Evolutionary conservation across 2,797 vertebrate species (phyloP).

Genomic region (Peromyscus aztecus): DNA sequence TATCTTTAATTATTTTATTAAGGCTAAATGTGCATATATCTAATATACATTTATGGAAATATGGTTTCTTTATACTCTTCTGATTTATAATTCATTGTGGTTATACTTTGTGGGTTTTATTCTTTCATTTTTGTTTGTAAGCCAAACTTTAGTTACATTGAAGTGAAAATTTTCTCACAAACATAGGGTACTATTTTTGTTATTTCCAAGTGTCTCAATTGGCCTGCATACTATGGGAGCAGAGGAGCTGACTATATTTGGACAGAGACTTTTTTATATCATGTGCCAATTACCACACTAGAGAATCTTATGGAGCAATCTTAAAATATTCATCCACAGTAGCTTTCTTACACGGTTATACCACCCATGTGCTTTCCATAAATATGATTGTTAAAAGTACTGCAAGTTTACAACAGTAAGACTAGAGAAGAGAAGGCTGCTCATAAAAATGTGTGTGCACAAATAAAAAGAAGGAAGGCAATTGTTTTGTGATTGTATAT

Average conservation of each 20-base stretch:
- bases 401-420: slow-evolving; percentile 53
- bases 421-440: slow-evolving; percentile 52
- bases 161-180: background rate
- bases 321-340: slow-evolving; percentile 67
- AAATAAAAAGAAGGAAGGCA: slow-evolving; percentile 61
- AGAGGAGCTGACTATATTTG: slow-evolving; percentile 31
- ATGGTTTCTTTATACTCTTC: background rate
- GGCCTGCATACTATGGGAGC: background rate
- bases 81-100: background rate
- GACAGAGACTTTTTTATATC: background rate
- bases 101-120: background rate
- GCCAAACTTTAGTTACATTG: background rate
- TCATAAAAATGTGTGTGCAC: slow-evolving; percentile 74
- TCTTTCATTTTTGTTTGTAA: slow-evolving; percentile 24
- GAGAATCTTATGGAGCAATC: slow-evolving; percentile 33
- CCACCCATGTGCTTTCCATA: slow-evolving; percentile 40
- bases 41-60: background rate
- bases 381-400: slow-evolving; percentile 64
- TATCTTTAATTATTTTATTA: slow-evolving; percentile 41
- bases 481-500: slow-evolving; percentile 66
- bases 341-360: slow-evolving; percentile 51
- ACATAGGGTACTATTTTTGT: slow-evolving; percentile 16
- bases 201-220: slow-evolving; percentile 43
- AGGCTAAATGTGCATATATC: background rate
- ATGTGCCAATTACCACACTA: slow-evolving; percentile 52